Evolutionary conservation across 2,888 invertebrate genomes (phyloP).

Genomic region (Mimachlamys varia): DNA sequence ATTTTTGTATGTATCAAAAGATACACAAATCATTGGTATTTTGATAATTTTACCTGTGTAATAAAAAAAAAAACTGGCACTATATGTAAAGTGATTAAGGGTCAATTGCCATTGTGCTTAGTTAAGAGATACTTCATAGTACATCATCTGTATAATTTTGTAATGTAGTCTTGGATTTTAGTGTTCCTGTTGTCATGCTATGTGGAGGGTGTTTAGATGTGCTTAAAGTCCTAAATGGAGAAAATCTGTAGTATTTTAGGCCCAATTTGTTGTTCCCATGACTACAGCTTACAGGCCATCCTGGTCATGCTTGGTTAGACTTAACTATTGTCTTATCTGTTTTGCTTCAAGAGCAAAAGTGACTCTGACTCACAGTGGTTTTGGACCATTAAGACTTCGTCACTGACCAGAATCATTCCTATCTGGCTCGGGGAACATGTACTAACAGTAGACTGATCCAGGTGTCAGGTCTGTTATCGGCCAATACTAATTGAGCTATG

Average conservation of each 20-base stretch:
- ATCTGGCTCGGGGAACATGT: constrained; percentile 24
- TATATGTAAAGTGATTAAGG: too few species aligned
- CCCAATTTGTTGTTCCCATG: constrained; percentile 26
- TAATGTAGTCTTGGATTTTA: too few species aligned
- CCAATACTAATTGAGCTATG: constrained; percentile 21
- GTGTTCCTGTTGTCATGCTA: too few species aligned
- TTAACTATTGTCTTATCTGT: background rate
- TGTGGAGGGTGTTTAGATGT: too few species aligned
- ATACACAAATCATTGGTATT: too few species aligned
- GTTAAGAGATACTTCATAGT: too few species aligned
- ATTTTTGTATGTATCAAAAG: too few species aligned
- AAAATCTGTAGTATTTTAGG: background rate
- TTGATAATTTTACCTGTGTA: too few species aligned
- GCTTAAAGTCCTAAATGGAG: too few species aligned
- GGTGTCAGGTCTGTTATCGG: background rate
- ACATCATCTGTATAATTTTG: too few species aligned
- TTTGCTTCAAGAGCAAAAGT: constrained; percentile 16
- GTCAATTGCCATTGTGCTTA: too few species aligned
- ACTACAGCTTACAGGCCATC: background rate
- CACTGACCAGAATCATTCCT: background rate
- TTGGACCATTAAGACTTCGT: constrained; percentile 7
- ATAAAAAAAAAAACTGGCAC: too few species aligned
- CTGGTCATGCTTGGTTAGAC: constrained; percentile 12
- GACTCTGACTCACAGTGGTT: constrained; percentile 8
- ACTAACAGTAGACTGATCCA: background rate